Evolutionary conservation across 2,888 invertebrate genomes (phyloP), one percentile per base, ranked within the genome.

Genomic region (Syritta pipiens): DNA sequence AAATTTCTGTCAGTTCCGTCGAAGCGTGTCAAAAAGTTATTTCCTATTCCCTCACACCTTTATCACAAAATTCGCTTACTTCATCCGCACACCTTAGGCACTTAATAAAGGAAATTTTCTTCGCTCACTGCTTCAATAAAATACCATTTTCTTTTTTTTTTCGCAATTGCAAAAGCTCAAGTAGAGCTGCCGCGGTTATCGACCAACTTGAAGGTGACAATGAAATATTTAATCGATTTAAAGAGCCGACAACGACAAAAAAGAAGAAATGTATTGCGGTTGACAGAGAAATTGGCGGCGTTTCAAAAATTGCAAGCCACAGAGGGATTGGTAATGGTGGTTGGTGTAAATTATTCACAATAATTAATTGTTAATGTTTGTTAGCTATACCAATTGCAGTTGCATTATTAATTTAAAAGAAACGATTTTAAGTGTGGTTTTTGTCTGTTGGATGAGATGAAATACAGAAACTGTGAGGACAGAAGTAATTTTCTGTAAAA

Each of bases 131-230:
- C n/a, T 30, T 32, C 35, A 32, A 19, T 32, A 32, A 35, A 20
- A 20, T 51, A 32, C 20, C 17, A 49, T 30, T 49, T 49, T n/a
- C n/a, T n/a, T n/a, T n/a, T n/a, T n/a, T n/a, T n/a, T n/a, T 28
- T 17, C n/a, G 7, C 30, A 30, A 17, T 49, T 30, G 30, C 20
- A 20, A 22, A 22, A 5, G 2, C 22, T 14, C 19, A 20, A 6
- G 42, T 2, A 17, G n/a, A 48, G 10, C 40, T 40, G 17, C 24
- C 24, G 14, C 42, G 26, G 62, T 49, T 49, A 62, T 62, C 48
- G 48, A 62, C 62, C 48, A 17, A 35, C 60, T 60, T 24, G 46
- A 60, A 60, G 60, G 60, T 60, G 32, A 60, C 32, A 24, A 44
- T 10, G 19, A 46, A 60, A 35, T 26, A 22, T 53, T 35, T 12